Base-by-base conservation (phyloP, 2,797 vertebrate species). In the Neopelma chrysocephalum region DNA sequence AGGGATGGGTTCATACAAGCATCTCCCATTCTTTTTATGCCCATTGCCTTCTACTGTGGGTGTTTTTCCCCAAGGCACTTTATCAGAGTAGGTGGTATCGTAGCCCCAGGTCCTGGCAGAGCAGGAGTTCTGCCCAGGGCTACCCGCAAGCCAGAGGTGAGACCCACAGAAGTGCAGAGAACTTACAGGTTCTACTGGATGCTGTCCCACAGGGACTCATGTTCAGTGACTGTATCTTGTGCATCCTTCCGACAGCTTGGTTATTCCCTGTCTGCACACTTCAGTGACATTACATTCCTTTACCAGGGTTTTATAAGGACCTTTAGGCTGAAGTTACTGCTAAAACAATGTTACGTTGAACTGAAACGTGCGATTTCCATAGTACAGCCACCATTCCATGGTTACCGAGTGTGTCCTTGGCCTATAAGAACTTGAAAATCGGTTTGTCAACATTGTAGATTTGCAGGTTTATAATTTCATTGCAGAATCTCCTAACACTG, bases 331-430 rank as follows among this genome's bases (percentile, higher is more conserved):
- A 68, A 48, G 23, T 42, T 69, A 16, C 34, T 73, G 78, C 34
- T 62, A 22, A 79, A 87, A n/a, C 7, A 34, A 9, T 11, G 4
- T 62, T 60, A 4, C 0, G 0, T 29, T 86, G 72, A 71, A 64
- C 57, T 0, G 1, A 82, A 73, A 27, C 7, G 2, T 0, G 0
- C 4, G 6, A 25, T 48, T 87, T 64, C 22, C 9, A 1, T 62
- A 5, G 17, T 51, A 1, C 1, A 6, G 8, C 23, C 57, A 3
- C 29, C 2, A 2, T 26, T 47, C 15, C 1, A 0, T 6, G 12
- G 12, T 47, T 62, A 16, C 9, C 12, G 1, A 6, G 6, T 42
- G 19, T 50, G 6, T 64, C 86, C 53, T 40, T 86, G 27, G 10
- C 73, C 22, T 80, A 45, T 22, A 65, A 48, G 29, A 53, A 42